Evolutionary conservation across 2,797 vertebrate species (phyloP), one percentile per base, ranked within the genome.

Genomic region (Manis crassicaudata): DNA sequence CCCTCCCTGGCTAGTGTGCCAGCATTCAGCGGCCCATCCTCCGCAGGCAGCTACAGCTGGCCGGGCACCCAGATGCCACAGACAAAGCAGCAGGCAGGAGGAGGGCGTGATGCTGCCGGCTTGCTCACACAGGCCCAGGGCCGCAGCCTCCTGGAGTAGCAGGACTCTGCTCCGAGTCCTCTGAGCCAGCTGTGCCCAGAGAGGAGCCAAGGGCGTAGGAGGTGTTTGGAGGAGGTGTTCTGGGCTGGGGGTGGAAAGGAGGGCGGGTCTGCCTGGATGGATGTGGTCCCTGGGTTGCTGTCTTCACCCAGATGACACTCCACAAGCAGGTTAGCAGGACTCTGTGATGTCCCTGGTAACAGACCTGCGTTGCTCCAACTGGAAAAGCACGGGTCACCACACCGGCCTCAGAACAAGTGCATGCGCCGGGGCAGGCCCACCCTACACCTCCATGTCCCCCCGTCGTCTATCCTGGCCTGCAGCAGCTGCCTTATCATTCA

Each of bases 11-110:
- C 60, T 94, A 20, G 68, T 89, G 56, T 90, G 82, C 84, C 93
- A 46, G 87, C 90, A 68, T 54, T 9, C 60, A 8, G 52, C 2
- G 6, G n/a, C 63, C 76, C 25, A 7, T 14, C 27, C 37, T 60
- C 52, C 79, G 65, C n/a, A 17, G 65, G 87, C 21, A 58, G 29
- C 29, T 68, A 58, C 95, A 93, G 91, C 50, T 77, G 93, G 91
- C 83, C 65, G 54, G 37, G 32, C 50, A 54, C 58, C 40, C 89
- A 50, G 7, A 14, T 0, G 12, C 80, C 35, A 29, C 62, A 35
- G 56, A 52, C 0, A 40, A 81, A 75, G 68, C 32, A 23, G 13
- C 1, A 6, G 21, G 40, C 40, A 67, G 32, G 88, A 14, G 73
- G 17, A 37, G 23, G 67, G 37, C 0, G 5, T 60, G 81, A 40